phyloP scores from a whole-genome alignment of 2,797 vertebrate genomes.

The Rachycentron canadum region DNA sequence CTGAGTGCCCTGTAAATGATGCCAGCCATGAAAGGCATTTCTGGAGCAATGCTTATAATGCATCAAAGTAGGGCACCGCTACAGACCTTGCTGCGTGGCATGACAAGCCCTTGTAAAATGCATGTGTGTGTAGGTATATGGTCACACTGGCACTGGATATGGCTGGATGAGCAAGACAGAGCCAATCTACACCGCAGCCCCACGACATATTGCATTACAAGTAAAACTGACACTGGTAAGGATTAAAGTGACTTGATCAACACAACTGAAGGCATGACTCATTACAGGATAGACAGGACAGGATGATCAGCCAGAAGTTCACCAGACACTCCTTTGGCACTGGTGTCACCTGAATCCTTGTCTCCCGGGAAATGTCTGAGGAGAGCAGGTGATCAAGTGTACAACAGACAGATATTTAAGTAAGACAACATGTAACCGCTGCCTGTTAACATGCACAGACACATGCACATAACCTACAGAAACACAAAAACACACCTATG shows the following conservation, averaged over 20 bases:
- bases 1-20: constrained; percentile 43
- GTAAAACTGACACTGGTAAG: constrained; percentile 53
- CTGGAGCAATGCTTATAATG: constrained; percentile 31
- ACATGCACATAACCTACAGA: neutral
- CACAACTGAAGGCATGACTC: constrained; percentile 33
- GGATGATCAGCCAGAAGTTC: constrained; percentile 27
- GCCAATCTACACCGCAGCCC: constrained; percentile 37
- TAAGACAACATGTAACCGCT: constrained; percentile 26
- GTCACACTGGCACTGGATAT: constrained; percentile 27
- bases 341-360: constrained; percentile 44
- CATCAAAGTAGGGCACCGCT: constrained; percentile 58
- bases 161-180: constrained; percentile 37
- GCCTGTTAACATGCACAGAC: constrained; percentile 12
- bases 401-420: constrained; percentile 28
- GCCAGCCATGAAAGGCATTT: constrained; percentile 45
- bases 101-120: constrained; percentile 21
- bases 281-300: too few relatives aligned
- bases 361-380: constrained; percentile 18
- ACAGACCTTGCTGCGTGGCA: constrained; percentile 24
- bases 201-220: constrained; percentile 48
- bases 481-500: neutral
- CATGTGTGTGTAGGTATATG: neutral
- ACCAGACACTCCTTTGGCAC: constrained; percentile 8
- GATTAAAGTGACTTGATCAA: constrained; percentile 52
- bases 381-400: constrained; percentile 42